Evolutionary conservation across 2,113 vertebrate species (phyloP).

Genomic region (Procavia capensis): DNA sequence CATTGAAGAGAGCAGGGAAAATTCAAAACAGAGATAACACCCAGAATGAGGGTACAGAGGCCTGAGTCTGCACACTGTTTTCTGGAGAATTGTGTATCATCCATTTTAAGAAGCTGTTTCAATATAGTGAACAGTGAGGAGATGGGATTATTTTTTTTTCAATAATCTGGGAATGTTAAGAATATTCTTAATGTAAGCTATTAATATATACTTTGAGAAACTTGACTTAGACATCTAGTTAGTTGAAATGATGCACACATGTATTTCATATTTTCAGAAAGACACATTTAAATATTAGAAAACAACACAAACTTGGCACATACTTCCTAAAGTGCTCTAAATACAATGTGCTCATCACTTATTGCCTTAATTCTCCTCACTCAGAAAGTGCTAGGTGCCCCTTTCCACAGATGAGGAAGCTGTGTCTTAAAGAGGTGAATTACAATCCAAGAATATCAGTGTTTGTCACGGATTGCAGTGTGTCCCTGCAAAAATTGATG

Average conservation of each 20-base stretch:
- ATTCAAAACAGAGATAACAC: not conserved
- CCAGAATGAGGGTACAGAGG: not conserved
- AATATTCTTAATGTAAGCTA: not conserved
- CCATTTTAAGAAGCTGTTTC: not conserved
- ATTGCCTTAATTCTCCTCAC: not conserved
- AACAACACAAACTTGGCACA: not conserved
- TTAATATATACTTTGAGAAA: not conserved
- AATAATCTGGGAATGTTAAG: not conserved
- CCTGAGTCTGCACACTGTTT: not conserved
- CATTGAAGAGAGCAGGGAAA: not conserved
- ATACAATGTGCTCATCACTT: not conserved
- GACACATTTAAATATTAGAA: not conserved
- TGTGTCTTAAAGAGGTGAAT: not conserved
- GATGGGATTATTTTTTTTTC: too few species aligned
- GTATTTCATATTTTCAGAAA: not conserved
- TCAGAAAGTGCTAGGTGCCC: not conserved
- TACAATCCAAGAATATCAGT: not conserved
- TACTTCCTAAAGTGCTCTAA: not conserved
- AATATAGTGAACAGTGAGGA: too few species aligned
- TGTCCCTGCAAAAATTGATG: too few species aligned
- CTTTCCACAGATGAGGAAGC: not conserved
- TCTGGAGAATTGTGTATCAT: not conserved
- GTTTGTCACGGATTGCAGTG: too few species aligned
- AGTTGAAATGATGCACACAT: not conserved
- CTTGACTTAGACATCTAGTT: not conserved